Base-by-base conservation (phyloP, 2,113 vertebrate genomes). In the Scomber japonicus region DNA sequence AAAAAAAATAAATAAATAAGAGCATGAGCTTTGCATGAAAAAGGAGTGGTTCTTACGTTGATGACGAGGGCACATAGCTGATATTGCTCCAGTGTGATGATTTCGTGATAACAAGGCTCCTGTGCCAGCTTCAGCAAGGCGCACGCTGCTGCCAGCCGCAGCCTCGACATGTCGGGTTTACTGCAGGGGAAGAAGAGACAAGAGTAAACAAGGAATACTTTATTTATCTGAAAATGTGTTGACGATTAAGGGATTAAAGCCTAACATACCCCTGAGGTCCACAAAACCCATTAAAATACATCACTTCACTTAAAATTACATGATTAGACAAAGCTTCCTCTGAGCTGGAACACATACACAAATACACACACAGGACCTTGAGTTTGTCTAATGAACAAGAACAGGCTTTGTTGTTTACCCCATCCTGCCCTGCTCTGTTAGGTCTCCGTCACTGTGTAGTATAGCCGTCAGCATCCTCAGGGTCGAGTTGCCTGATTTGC, bases 41-140 rank as follows among this genome's bases (percentile, higher is more conserved):
- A 12, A 44, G 10, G 13, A 35, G 1, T 1, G 0, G 49, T 35
- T 49, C 85, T 75, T 96, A 99, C 98, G 51, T 99, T 99, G 91
- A 99, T 98, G 86, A 98, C 98, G 24, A 99, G 94, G 0, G 97
- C 96, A 69, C 98, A 99, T 24, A 99, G 96, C 91, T 99, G 98
- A 88, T 99, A 99, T 46, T 99, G 98, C 88, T 99, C 98, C 91
- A 99, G 92, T 0, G 97, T 99, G 94, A 99, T 97, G 92, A 99
- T 99, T 95, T 99, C 97, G 11, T 99, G 98, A 84, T 99, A 99
- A 91, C 98, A 99, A 14, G 98, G 98, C 78, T 99, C 98, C 87
- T 99, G 98, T 19, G 98, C 97, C 84, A 99, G 92, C 91, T 98
- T 98, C 90, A 99, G 95, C 89, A 99, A 92, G 56, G 98, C 97